Percentiles rank a stretch among this genome's conserved stretches.
These are phyloP conservation scores for Sminthopsis crassicaudata DNA, from an alignment of 2,113 vertebrate species.

Conservation along the genomic window DNA sequence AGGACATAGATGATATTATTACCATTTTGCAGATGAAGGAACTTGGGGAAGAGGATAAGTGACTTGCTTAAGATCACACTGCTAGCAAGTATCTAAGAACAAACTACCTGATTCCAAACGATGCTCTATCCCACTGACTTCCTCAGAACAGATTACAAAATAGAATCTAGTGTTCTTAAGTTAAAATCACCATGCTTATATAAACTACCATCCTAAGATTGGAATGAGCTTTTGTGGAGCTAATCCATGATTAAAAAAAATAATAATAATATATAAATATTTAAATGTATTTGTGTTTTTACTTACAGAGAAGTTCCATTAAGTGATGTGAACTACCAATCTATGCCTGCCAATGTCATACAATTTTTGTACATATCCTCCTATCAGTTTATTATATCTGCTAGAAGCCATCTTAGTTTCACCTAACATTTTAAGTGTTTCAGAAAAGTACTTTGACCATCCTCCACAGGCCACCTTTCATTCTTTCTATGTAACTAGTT, in stretches of 20 bases:
- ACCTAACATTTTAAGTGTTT: background rate
- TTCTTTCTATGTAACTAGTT: background rate
- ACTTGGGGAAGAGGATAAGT: background rate
- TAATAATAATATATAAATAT: background rate
- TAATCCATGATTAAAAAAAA: too few relatives aligned
- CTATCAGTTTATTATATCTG: background rate
- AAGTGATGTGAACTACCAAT: background rate
- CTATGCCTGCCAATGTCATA: background rate
- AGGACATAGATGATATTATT: background rate
- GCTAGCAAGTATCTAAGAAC: background rate
- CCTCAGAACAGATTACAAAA: background rate
- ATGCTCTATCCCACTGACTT: background rate
- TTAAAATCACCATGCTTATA: background rate
- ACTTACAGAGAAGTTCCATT: background rate
- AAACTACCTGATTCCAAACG: background rate
- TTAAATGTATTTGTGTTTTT: background rate
- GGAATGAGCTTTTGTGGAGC: background rate
- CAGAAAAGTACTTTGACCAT: background rate
- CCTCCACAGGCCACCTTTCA: background rate
- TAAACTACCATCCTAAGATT: background rate
- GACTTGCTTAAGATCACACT: background rate
- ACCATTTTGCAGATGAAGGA: background rate
- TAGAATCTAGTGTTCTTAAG: background rate
- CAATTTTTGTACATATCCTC: background rate
- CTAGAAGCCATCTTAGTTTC: background rate